Evolutionary conservation across 2,797 vertebrate species (phyloP), one percentile per base, ranked within the genome.

Genomic region (Danionella dracula): DNA sequence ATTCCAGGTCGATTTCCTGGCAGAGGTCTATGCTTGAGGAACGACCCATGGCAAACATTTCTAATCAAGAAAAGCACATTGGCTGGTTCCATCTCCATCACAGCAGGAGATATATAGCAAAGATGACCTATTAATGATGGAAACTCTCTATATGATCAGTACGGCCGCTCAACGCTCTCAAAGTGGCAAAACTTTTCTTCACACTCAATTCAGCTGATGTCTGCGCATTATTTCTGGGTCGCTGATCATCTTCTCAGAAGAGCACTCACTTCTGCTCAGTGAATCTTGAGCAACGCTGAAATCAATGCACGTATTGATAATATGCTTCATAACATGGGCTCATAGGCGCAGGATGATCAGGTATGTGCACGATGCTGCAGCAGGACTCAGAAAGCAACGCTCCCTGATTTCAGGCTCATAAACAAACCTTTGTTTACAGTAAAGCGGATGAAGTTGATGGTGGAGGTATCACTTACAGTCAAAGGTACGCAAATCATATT

Each of bases 11-110:
- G 32, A 86, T 85, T 74, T 49, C 59, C 67, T 62, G 54, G 45
- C 72, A 54, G 31, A 70, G 70, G 42, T 57, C 68, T 55, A 73
- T 64, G 72, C 62, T 51, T 84, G 80, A 81, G 79, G 66, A 80
- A 78, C 81, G 79, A 86, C 86, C 81, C 75, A 84, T 83, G 72
- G 58, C 3, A 71, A 80, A 72, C 77, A 79, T 84, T 83, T 82
- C 81, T 69, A 62, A 77, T 76, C 78, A 83, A 66, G 68, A 83
- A 81, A 67, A 42, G 77, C 74, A 75, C 74, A 58, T 84, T 75
- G 66, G 55, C 20, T 15, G 4, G 21, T 34, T 49, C 57, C 32
- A 4, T 46, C 65, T 31, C 54, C 61, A 31, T 16, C 53, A 42
- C 50, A 57, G 57, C 66, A 48, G 40, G 34, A 69, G 45, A 46